Conservation (phyloP, 92 coral and sea anemone species). For the Palythoa caribaeorum region DNA sequence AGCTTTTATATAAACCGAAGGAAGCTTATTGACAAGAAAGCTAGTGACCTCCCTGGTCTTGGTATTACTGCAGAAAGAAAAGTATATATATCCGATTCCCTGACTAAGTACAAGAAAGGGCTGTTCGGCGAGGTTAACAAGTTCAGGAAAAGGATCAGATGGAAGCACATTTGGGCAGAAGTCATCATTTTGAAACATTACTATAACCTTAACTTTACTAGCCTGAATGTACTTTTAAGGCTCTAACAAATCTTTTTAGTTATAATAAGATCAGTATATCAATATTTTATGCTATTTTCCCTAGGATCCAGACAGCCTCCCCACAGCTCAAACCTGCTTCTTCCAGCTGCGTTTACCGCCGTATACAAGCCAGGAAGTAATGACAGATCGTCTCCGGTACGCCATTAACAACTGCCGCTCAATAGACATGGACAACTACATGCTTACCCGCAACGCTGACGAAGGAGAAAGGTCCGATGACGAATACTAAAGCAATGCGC, state of each 20-base stretch:
- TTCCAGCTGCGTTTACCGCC: constrained; percentile 90
- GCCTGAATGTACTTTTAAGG: not conserved
- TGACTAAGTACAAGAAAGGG: too few relatives aligned
- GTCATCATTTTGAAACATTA: not conserved
- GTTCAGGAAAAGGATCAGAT: too few relatives aligned
- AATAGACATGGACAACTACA: constrained; percentile 90
- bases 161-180: too few relatives aligned
- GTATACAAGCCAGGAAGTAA: constrained; percentile 77
- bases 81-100: too few relatives aligned
- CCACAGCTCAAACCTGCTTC: constrained; percentile 92
- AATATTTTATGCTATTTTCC: not conserved
- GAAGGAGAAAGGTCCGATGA: constrained; percentile 85
- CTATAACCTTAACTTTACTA: not conserved
- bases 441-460: constrained; percentile 81
- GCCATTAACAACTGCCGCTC: constrained; percentile 94
- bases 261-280: not conserved
- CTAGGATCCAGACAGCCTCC: constrained; percentile 84
- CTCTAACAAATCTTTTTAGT: too few relatives aligned
- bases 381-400: constrained; percentile 84
- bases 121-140: too few relatives aligned
- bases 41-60: too few relatives aligned
- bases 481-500: constrained; percentile 40
- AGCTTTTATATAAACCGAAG: too few relatives aligned
- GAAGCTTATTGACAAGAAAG: too few relatives aligned
- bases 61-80: too few relatives aligned